These are phyloP conservation scores for Phymorhynchus buccinoides DNA, from an alignment of 1,140 invertebrate species.

Conservation along the genomic window DNA sequence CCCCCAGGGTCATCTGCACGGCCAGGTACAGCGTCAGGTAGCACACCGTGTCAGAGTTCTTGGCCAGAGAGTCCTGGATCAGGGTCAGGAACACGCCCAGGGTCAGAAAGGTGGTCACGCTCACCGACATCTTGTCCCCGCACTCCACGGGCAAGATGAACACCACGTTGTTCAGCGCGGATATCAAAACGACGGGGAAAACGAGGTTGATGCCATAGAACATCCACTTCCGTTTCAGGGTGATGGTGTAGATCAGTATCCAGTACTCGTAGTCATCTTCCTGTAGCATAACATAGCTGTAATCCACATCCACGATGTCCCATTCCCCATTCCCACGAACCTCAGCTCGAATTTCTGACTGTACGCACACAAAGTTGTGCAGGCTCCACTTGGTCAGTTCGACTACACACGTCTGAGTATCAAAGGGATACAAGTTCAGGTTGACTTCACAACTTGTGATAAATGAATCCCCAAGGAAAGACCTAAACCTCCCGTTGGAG, in stretches of 20 bases:
- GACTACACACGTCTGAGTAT: constrained; percentile 94
- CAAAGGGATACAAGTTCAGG: constrained; percentile 83
- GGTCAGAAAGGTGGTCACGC: constrained; percentile 45
- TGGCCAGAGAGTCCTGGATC: constrained; percentile 43
- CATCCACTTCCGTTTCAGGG: constrained; percentile 31
- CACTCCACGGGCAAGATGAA: constrained; percentile 45
- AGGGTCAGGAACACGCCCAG: constrained; percentile 46
- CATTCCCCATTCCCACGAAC: background rate
- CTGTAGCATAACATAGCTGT: background rate
- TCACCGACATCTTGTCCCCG: constrained; percentile 48
- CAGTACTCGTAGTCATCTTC: background rate
- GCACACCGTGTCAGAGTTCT: constrained; percentile 39
- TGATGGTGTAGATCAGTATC: constrained; percentile 25
- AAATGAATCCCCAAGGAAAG: background rate
- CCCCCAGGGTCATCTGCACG: constrained; percentile 35
- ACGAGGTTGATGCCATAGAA: constrained; percentile 40
- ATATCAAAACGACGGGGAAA: constrained; percentile 41
- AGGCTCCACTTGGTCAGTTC: constrained; percentile 98
- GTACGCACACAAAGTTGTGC: constrained; percentile 28
- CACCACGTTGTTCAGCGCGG: constrained; percentile 42
- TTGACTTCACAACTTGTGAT: constrained; percentile 85
- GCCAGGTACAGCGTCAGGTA: constrained; percentile 42
- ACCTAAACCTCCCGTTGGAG: background rate
- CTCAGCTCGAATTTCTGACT: background rate
- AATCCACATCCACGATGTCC: background rate